Base-by-base conservation (phyloP, 2,888 invertebrate species). In the Macaria notata region DNA sequence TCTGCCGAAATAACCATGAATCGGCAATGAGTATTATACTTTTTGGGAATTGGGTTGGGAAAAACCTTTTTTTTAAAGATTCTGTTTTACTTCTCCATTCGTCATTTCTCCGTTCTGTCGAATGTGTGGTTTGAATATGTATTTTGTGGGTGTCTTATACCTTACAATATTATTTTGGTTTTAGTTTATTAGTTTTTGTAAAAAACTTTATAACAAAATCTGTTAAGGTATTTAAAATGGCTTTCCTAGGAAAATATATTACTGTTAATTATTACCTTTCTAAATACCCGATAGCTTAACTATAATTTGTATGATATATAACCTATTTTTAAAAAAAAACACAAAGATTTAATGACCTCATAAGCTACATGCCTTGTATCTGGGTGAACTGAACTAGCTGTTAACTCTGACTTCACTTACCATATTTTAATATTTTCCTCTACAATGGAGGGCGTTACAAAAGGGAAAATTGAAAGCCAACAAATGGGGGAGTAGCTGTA, bases 391-490 rank as follows among this genome's bases (percentile, higher is more conserved):
- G 66, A 78, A 83, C 76, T 79, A 74, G 69, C 70, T 64, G 66
- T 73, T 70, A 72, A 83, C 70, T 81, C 76, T 73, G 78, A 80
- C 79, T 79, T 78, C 67, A 78, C 73, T 86, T 84, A 83, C 67
- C 84, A 85, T 86, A 86, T 86, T 86, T 86, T 84, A 86, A 86
- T 85, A 86, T 85, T 86, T 84, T 77, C 75, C 64, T 60, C 61
- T 72, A 75, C 77, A 84, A 80, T 79, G 70, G 69, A 72, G 69
- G 62, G 59, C 66, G 68, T 66, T 76, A 84, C 85, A 86, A 86
- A 87, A 79, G 76, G 76, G 71, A 73, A 78, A 83, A 86, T 84
- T 82, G 82, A 82, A 86, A 81, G 79, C 81, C 79, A 83, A 84
- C 84, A 87, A 87, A 85, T 85, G 78, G 78, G 75, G 72, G 72